Percentiles rank a stretch among this genome's conserved stretches.
These are phyloP conservation scores for Mesoclemmys tuberculata DNA, from an alignment of 2,113 vertebrate genomes.

Conservation along the genomic window DNA sequence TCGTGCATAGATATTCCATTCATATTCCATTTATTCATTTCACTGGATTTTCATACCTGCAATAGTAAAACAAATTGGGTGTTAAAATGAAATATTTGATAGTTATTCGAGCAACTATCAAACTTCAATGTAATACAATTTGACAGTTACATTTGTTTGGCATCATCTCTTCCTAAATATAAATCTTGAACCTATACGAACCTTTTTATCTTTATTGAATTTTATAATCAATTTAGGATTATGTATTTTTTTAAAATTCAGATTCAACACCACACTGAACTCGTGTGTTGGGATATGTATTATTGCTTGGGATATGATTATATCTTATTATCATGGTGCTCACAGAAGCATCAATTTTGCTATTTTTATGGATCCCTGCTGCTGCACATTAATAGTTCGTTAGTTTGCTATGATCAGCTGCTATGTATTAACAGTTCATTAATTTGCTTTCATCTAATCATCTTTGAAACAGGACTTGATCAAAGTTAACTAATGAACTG, in stretches of 20 bases:
- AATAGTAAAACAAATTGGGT: background rate
- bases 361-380: background rate
- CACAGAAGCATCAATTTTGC: background rate
- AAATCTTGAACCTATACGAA: background rate
- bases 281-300: background rate
- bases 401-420: background rate
- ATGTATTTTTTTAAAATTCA: background rate
- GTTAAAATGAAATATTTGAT: background rate
- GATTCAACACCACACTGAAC: background rate
- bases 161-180: background rate
- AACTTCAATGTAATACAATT: background rate
- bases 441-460: background rate
- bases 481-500: background rate
- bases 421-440: background rate
- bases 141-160: background rate
- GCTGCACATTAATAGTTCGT: background rate
- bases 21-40: constrained; percentile 3
- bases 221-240: background rate
- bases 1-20: background rate
- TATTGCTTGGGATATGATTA: background rate
- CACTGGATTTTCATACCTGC: background rate
- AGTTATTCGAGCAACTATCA: background rate
- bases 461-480: background rate
- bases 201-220: background rate
- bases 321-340: background rate